These are phyloP conservation scores for Pogonocichla stellata DNA, from an alignment of 2,113 vertebrate genomes.

Conservation along the genomic window DNA sequence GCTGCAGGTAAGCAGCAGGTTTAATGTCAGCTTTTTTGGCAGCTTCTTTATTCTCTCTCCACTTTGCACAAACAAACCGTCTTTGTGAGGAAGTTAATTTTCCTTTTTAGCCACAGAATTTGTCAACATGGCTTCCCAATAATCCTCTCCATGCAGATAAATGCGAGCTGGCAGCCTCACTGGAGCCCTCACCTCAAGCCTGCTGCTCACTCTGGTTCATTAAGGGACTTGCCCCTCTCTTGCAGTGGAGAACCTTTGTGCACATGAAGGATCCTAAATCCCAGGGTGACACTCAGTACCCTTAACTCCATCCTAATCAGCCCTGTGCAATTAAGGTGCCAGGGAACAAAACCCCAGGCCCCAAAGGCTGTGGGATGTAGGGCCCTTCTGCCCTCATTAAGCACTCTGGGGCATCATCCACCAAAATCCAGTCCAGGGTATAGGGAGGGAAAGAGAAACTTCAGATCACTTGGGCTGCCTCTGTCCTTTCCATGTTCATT, in stretches of 20 bases:
- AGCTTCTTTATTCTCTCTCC: neutral
- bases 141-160: neutral
- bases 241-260: neutral
- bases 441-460: neutral
- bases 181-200: neutral
- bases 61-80: neutral
- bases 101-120: neutral
- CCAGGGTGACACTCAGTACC: neutral
- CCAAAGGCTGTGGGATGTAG: accelerated
- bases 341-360: neutral
- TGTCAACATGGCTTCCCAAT: neutral
- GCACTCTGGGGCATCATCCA: neutral
- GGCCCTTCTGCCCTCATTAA: neutral
- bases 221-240: neutral
- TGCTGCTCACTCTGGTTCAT: neutral
- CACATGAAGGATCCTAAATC: neutral
- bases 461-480: neutral
- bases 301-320: neutral
- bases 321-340: neutral
- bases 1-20: conserved; percentile 22
- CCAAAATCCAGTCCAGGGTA: neutral
- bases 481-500: accelerated
- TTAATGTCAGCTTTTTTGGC: conserved; percentile 39
- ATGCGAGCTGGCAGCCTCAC: neutral
- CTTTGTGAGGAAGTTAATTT: conserved; percentile 28